Percentiles rank a stretch among this genome's conserved stretches.
Conservation (phyloP, 2,113 vertebrate genomes). For the Bubo bubo region DNA sequence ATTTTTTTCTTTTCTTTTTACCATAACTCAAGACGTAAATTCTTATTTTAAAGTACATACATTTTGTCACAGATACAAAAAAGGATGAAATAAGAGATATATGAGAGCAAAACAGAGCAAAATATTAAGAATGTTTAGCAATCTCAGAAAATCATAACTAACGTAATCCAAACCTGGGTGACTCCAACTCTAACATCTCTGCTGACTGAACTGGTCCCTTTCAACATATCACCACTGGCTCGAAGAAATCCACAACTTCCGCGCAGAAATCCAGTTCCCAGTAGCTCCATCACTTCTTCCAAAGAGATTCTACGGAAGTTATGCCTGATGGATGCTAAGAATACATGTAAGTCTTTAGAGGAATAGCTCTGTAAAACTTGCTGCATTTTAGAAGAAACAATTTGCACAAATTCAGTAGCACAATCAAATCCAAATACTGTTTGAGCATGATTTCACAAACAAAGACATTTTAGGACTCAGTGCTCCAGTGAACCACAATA, state of each 20-base stretch:
- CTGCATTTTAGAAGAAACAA: not conserved
- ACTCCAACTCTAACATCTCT: constrained; percentile 89
- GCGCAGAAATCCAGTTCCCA: constrained; percentile 88
- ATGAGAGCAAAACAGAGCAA: not conserved
- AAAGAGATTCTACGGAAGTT: constrained; percentile 76
- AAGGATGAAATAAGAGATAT: not conserved
- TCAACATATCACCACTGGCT: constrained; percentile 90
- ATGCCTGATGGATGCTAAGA: constrained; percentile 70
- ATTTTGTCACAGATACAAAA: not conserved
- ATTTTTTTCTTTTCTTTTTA: not conserved
- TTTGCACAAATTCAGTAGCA: not conserved
- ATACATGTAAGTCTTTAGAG: not conserved
- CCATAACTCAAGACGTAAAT: not conserved
- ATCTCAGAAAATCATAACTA: not conserved
- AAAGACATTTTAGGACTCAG: not conserved
- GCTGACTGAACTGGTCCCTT: constrained; percentile 88
- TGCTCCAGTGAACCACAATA: not conserved
- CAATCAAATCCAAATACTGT: not conserved
- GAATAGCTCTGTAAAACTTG: not conserved
- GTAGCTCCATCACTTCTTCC: constrained; percentile 88
- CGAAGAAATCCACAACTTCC: constrained; percentile 89
- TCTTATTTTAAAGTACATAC: not conserved
- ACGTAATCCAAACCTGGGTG: constrained; percentile 83
- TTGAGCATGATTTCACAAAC: not conserved
- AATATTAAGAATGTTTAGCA: not conserved